A percentile compares a stretch with the other conserved stretches of the same genome.
These are phyloP conservation scores for Eustalomyia histrio DNA, from an alignment of 2,888 invertebrate species.

Conservation along the genomic window DNA sequence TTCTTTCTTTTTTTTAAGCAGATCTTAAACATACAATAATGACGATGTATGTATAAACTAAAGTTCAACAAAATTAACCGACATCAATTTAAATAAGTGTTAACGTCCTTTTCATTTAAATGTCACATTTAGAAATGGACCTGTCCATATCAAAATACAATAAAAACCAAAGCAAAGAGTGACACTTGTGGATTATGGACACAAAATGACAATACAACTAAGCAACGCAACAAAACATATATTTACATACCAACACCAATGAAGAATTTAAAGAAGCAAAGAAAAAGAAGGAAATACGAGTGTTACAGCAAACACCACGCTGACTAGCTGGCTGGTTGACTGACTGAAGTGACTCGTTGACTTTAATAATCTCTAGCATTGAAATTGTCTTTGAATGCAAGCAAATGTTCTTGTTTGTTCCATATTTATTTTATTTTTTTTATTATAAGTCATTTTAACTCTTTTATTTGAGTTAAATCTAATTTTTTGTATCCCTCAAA, in stretches of 20 bases:
- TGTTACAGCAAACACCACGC: not conserved
- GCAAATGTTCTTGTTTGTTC: slow-evolving; percentile 47
- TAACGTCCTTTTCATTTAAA: slow-evolving; percentile 65
- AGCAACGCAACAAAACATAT: slow-evolving; percentile 30
- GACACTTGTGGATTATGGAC: slow-evolving; percentile 57
- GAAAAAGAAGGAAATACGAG: not conserved
- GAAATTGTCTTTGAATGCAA: slow-evolving; percentile 24
- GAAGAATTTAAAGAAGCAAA: not conserved
- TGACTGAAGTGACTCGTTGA: slow-evolving; percentile 22
- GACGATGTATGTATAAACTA: slow-evolving; percentile 21
- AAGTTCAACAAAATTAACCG: slow-evolving; percentile 57
- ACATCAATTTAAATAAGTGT: slow-evolving; percentile 64
- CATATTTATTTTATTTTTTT: slow-evolving; percentile 62
- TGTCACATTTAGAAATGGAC: slow-evolving; percentile 62
- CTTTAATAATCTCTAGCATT: slow-evolving; percentile 26
- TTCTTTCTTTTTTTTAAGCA: slow-evolving; percentile 24
- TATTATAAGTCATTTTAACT: slow-evolving; percentile 55
- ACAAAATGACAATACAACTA: slow-evolving; percentile 52
- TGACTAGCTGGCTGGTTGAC: slow-evolving; percentile 12
- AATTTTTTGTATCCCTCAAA: slow-evolving; percentile 9
- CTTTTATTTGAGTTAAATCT: slow-evolving; percentile 12
- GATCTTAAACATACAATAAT: slow-evolving; percentile 40
- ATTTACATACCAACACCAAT: slow-evolving; percentile 22
- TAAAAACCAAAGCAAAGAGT: slow-evolving; percentile 31
- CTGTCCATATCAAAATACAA: slow-evolving; percentile 50